Evolutionary conservation across 1,140 invertebrate species (phyloP), one percentile per base, ranked within the genome.

Genomic region (Apis florea): DNA sequence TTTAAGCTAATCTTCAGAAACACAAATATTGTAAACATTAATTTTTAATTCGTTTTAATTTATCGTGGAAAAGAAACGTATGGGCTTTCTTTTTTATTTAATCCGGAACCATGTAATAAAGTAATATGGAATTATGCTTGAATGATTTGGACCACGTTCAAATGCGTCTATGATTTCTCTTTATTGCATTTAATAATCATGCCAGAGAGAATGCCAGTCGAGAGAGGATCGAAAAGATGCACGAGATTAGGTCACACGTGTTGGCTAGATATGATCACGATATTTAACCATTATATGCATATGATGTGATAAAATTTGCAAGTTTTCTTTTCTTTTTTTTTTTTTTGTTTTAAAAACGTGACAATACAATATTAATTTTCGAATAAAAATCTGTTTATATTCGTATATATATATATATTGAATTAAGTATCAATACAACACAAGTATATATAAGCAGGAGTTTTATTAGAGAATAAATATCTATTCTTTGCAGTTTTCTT

Each of bases 201-300:
- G 56, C 70, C 56, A 73, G 13, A 68, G 47, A 56, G 31, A 74
- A 78, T 13, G 21, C 31, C 21, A 24, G 31, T 53, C 51, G 49
- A 74, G n/a, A n/a, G n/a, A n/a, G 26, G 59, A 56, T 71, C 17
- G 19, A 61, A n/a, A 82, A 72, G 67, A 72, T 21, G 21, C 51
- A 59, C n/a, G 21, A 79, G 75, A 83, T 79, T 59, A 54, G 51
- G 53, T 31, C 40, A 51, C 68, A 49, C 17, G 79, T 67, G 68
- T 75, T 54, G 31, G 71, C 26, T 67, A 54, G 63, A 75, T 13
- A 1, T 19, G 49, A 72, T 59, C 47, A 58, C 17, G 54, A 58
- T n/a, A n/a, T 72, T 59, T 58, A 71, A 71, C 69, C 11, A 24
- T n/a, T 19, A 10, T 58, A 58, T n/a, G 1, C 51, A 15, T 53